phyloP scores from a whole-genome alignment of 2,888 invertebrate species.

The Drosophila melanosoma region DNA sequence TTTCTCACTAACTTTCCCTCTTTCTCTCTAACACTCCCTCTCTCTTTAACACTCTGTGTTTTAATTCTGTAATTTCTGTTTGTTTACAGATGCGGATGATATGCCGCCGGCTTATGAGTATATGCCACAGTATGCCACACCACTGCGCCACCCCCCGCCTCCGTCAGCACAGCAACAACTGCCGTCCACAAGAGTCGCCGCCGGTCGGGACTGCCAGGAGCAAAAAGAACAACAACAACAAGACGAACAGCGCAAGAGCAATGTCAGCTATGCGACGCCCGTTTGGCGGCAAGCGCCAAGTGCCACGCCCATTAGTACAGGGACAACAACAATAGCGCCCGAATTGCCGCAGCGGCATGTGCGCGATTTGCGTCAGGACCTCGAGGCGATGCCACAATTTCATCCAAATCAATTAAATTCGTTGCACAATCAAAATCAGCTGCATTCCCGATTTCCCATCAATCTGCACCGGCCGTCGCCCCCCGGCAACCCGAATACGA shows the following conservation, averaged over 20 bases:
- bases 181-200: slow-evolving; percentile 39
- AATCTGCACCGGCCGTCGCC: slow-evolving; percentile 18
- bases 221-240: slow-evolving; percentile 27
- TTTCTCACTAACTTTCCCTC: background rate
- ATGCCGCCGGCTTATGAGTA: slow-evolving; percentile 65
- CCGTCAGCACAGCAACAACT: slow-evolving; percentile 25
- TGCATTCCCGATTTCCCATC: slow-evolving; percentile 50
- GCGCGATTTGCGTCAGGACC: slow-evolving; percentile 77
- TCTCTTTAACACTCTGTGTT: background rate
- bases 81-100: slow-evolving; percentile 45
- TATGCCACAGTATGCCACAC: slow-evolving; percentile 50
- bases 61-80: background rate
- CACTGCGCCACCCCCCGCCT: slow-evolving; percentile 26
- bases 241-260: slow-evolving; percentile 30
- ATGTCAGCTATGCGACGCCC: slow-evolving; percentile 56
- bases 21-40: background rate
- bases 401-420: slow-evolving; percentile 66
- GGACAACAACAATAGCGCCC: slow-evolving; percentile 3
- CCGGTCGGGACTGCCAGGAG: slow-evolving; percentile 9
- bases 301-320: slow-evolving; percentile 39
- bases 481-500: slow-evolving; percentile 7
- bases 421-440: slow-evolving; percentile 61
- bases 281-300: slow-evolving; percentile 51
- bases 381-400: slow-evolving; percentile 80
- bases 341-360: slow-evolving; percentile 67